A percentile compares a stretch with the other conserved stretches of the same genome.
These are phyloP conservation scores for Urosaurus nigricauda DNA, from an alignment of 2,797 vertebrate genomes.

Conservation along the genomic window DNA sequence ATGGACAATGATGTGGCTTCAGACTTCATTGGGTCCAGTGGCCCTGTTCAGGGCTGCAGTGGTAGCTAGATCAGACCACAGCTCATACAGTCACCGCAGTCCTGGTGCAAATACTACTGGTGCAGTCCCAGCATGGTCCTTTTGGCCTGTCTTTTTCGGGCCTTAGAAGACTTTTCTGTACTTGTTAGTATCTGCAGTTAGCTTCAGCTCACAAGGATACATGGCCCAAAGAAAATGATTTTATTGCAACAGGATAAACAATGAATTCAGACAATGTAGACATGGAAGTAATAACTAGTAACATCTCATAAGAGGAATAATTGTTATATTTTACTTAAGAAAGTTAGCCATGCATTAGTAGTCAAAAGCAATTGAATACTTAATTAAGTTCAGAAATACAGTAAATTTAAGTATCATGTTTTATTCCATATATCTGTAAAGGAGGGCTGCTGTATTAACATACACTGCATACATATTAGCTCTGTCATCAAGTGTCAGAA, in stretches of 20 bases:
- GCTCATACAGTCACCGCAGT: no score
- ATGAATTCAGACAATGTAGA: slow-evolving; percentile 21
- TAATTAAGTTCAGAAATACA: slow-evolving; percentile 28
- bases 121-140: no score
- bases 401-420: neutral
- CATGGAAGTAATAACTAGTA: accelerated
- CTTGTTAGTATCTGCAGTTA: neutral
- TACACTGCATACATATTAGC: neutral
- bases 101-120: no score
- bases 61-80: no score
- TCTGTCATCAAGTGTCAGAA: neutral
- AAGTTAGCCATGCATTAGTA: neutral
- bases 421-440: neutral
- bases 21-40: no score
- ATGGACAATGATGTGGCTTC: no score
- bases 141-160: no score
- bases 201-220: neutral
- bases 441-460: neutral
- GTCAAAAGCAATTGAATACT: slow-evolving; percentile 19
- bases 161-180: no score
- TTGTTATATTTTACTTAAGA: neutral
- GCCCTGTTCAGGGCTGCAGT: no score
- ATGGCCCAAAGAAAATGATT: neutral
- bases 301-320: neutral
- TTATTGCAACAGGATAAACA: neutral